phyloP scores from a whole-genome alignment of 2,113 vertebrate species.

The Tachuris rubrigastra region DNA sequence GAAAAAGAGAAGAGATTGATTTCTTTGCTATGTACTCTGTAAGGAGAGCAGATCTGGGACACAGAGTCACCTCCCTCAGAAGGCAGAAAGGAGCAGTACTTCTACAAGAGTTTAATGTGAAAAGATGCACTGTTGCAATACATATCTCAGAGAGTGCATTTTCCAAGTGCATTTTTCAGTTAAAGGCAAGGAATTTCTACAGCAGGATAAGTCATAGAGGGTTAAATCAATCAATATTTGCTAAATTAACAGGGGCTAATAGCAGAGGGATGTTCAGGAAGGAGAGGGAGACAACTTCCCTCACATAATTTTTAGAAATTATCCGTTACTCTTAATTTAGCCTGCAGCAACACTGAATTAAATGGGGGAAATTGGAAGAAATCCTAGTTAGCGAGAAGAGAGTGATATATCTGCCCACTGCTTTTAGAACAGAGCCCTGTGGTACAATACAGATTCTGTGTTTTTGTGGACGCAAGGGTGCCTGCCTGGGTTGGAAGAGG shows the following conservation, averaged over 20 bases:
- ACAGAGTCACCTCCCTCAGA: neutral
- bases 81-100: neutral
- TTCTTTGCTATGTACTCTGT: neutral
- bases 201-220: constrained; percentile 21
- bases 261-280: neutral
- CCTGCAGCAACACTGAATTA: neutral
- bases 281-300: neutral
- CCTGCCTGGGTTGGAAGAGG: constrained; percentile 33
- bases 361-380: neutral
- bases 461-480: constrained; percentile 50
- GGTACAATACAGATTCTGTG: constrained; percentile 43
- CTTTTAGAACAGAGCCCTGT: constrained; percentile 43
- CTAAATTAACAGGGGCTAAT: constrained; percentile 50
- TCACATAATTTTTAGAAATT: neutral
- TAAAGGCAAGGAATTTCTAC: neutral
- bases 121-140: constrained; percentile 41
- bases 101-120: neutral
- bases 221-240: constrained; percentile 44
- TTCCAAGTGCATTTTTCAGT: constrained; percentile 30
- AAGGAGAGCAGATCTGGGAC: neutral
- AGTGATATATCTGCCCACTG: neutral
- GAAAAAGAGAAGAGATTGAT: neutral
- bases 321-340: constrained; percentile 16
- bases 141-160: constrained; percentile 43
- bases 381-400: neutral